Evolutionary conservation across 2,797 vertebrate genomes (phyloP), one percentile per base, ranked within the genome.

Genomic region (Pangasius sanitwongsei): DNA sequence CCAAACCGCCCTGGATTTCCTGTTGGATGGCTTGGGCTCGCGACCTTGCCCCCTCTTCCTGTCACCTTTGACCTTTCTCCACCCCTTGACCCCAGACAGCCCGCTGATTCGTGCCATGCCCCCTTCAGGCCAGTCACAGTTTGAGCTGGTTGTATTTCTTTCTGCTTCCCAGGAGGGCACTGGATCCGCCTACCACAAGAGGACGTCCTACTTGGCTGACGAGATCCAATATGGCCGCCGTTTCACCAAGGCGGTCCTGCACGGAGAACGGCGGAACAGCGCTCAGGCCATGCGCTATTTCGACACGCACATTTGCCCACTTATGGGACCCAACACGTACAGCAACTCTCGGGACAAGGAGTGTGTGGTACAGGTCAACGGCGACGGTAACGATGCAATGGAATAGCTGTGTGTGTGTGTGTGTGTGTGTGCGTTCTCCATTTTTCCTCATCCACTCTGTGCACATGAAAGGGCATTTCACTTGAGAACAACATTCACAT

Each of bases 141-240:
- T 98, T 90, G 99, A 99, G 94, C 90, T 99, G 90, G 98, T 99
- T 1, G 89, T 99, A 78, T 99, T 98, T 91, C 95, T 99, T 69
- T 97, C 98, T 0, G 98, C 98, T 28, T 94, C 97, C 88, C 98
- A 99, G 93, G 98, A 99, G 90, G 96, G 97, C 91, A 98, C 98
- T 20, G 98, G 98, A 28, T 97, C 99, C 93, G 96, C 94, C 0
- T 99, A 98, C 89, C 98, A 99, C 89, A 97, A 97, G 94, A 98
- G 97, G 94, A 99, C 98, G 65, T 99, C 99, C 88, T 99, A 99
- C 88, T 95, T 99, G 34, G 96, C 96, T 0, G 97, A 97, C 2
- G 98, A 99, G 95, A 99, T 99, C 92, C 95, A 97, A 93, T 95
- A 97, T 90, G 95, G 97, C 82, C 97, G 97, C 18, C 93, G 93